Base-by-base conservation (phyloP, 1,140 invertebrate genomes). In the Solenopsis invicta region DNA sequence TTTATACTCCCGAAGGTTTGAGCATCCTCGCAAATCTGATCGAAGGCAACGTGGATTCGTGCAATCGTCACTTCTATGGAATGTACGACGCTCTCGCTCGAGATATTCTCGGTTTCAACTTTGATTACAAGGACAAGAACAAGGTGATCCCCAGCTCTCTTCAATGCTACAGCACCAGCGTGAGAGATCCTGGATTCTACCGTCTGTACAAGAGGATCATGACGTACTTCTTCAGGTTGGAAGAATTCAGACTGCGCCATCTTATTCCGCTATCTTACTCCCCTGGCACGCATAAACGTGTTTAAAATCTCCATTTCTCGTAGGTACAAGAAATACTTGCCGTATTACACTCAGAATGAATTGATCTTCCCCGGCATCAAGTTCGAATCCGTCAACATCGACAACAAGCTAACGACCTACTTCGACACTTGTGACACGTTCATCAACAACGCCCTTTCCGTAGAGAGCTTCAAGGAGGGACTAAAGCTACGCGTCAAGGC, bases 21-120 rank as follows among this genome's bases (percentile, higher is more conserved):
- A 95, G 97, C 86, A 94, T 96, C 67, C 94, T 98, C n/a, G 97
- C 96, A 37, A 96, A 97, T 88, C 88, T 97, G 2, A 96, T 98
- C 69, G 96, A 98, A 95, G 95, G 96, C 34, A 96, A 97, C 85
- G 95, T 95, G 1, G 96, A 97, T 80, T 97, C 96, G n/a, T 96
- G 96, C 61, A 97, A 98, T 93, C 91, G 90, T 6, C 93, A 95
- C 59, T 97, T 96, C 91, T 97, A 97, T 90, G 96, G 96, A 37
- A 93, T 94, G 8, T 93, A 94, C 77, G 95, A 95, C 66, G 89
- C 76, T 18, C 90, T 95, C 0, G 92, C 92, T 37, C 92, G 95
- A 29, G 92, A 95, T 50, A 89, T 95, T 62, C 88, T 95, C 6
- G 94, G 95, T 8, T 92, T 92, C 90, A 94, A 92, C 85, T 90